Conservation (phyloP, 2,113 vertebrate genomes). For the Equus quagga region DNA sequence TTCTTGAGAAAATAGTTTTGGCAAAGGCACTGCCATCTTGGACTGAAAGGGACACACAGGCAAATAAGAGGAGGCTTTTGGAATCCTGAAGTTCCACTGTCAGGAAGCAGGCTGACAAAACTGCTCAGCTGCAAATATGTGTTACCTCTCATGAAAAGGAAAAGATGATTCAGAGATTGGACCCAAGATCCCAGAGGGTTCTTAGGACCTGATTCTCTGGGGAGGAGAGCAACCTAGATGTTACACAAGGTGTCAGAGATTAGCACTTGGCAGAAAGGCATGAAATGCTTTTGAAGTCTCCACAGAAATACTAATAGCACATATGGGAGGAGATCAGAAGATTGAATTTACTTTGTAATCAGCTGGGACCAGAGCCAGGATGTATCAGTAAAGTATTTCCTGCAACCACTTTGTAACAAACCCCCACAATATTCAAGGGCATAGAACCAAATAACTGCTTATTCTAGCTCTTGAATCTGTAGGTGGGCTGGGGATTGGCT, state of each 20-base stretch:
- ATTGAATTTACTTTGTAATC: background rate
- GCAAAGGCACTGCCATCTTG: background rate
- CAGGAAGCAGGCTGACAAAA: background rate
- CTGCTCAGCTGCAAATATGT: background rate
- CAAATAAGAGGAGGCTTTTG: background rate
- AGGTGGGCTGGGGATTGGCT: background rate
- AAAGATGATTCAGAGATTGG: background rate
- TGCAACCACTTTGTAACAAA: background rate
- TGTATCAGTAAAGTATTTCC: background rate
- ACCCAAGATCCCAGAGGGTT: background rate
- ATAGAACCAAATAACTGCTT: no score
- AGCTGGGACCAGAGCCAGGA: background rate
- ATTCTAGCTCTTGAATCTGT: no score
- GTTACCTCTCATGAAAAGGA: background rate
- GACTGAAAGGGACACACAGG: background rate
- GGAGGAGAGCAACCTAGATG: no score
- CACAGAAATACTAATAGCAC: background rate
- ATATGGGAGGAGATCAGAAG: accelerated
- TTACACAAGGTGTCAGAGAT: background rate
- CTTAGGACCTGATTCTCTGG: no score
- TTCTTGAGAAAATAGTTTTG: background rate
- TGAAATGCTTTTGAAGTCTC: background rate
- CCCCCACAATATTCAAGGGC: background rate
- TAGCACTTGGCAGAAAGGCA: background rate
- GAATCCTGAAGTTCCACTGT: background rate